Base-by-base conservation (phyloP, 1,140 invertebrate genomes). In the Megathymus violae region DNA sequence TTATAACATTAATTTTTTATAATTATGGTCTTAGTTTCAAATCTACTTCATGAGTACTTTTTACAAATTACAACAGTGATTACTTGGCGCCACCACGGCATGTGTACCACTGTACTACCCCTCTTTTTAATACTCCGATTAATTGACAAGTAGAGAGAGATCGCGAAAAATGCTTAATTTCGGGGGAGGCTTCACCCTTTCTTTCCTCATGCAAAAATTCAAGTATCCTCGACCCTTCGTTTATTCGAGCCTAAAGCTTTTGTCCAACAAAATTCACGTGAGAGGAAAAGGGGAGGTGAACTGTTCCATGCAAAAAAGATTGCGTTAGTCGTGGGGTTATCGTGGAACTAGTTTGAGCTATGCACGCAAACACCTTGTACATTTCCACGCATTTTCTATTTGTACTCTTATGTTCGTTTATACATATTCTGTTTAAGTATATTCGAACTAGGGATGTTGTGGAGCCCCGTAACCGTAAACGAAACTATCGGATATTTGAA, bases 191-290 rank as follows among this genome's bases (percentile, higher is more conserved):
- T 46, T 58, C 41, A 46, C 41, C 41, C 54, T 31, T 58, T 46
- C 54, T 36, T 58, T 46, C 16, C 54, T 58, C 41, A 58, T 58
- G 41, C 54, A 58, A 58, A 58, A 46, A 58, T 58, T 58, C 41
- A 58, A 58, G 40, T 27, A 31, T 44, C 14, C 52, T 44, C 44
- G 27, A 58, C 54, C 54, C 54, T 58, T 46, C 41, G 54, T 58
- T 58, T 44, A 58, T 58, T 46, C 52, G 52, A 58, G 52, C 52
- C 41, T 58, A 58, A 58, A 58, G 52, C 52, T 46, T 58, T 58
- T 58, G 52, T 58, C 25, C 40, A 44, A 58, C 25, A 58, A 58
- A 58, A 58, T 58, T 58, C 25, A 41, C 43, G 52, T 34, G 52
- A 44, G 52, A 58, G 52, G 40, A 14, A 58, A 58, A 58, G 46